A percentile compares a stretch with the other conserved stretches of the same genome.
Conservation (phyloP, 2,888 invertebrate genomes). For the Catocala fraxini region DNA sequence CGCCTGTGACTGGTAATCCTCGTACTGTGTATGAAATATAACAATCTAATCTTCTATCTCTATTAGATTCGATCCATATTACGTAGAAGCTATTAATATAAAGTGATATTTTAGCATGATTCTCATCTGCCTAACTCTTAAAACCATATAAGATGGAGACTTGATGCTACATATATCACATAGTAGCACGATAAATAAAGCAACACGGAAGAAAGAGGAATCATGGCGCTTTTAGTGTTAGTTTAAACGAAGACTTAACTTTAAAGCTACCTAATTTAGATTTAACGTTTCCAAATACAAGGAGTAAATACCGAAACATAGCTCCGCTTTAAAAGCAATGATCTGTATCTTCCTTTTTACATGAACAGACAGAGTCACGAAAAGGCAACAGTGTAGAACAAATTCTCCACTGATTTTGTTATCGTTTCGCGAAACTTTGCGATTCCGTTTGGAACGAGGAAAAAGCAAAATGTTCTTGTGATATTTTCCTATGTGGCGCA, state of each 20-base stretch:
- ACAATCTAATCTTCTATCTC: too few relatives aligned
- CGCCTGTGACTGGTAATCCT: too few relatives aligned
- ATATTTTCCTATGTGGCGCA: conserved; percentile 32
- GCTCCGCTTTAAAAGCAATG: conserved; percentile 8
- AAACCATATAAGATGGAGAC: too few relatives aligned
- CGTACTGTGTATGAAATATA: too few relatives aligned
- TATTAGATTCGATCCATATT: too few relatives aligned
- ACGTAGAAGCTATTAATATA: too few relatives aligned
- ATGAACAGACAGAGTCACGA: conserved; percentile 26
- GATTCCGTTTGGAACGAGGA: conserved; percentile 28
- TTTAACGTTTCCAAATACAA: conserved; percentile 6
- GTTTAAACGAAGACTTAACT: conserved; percentile 3
- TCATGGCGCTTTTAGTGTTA: conserved; percentile 2
- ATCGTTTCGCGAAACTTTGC: conserved; percentile 39
- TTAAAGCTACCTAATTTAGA: conserved; percentile 10
- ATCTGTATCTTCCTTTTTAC: conserved; percentile 7
- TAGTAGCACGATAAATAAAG: too few relatives aligned
- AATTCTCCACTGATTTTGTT: conserved; percentile 40
- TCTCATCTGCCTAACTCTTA: too few relatives aligned
- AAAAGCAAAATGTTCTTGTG: conserved; percentile 34
- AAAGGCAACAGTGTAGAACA: conserved; percentile 24
- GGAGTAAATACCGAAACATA: conserved; percentile 2
- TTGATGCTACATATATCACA: too few relatives aligned
- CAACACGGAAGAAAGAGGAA: too few relatives aligned
- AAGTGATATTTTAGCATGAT: too few relatives aligned